Base-by-base conservation (phyloP, 2,888 invertebrate species). In the Sericinus montela region DNA sequence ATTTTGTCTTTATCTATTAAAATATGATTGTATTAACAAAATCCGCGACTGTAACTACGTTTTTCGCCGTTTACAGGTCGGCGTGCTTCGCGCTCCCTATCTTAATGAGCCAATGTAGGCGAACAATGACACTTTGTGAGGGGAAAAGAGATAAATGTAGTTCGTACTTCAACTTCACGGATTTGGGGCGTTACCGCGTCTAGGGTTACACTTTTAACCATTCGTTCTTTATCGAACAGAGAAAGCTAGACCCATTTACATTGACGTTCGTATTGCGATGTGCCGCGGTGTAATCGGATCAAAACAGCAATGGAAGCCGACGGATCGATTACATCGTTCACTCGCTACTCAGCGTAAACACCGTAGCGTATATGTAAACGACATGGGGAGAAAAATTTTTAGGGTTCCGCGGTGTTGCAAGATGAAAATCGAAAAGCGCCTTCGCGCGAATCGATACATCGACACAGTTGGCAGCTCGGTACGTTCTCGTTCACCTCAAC, bases 71-170 rank as follows among this genome's bases (percentile, higher is more conserved):
- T 8, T 23, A 6, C 23, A 23, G 23, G 65, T 66, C 67, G 60
- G 65, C 60, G 69, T 63, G 60, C 63, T 63, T 66, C 66, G 65
- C 67, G 60, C 69, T 69, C 64, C 62, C 62, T 69, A 61, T 60
- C 62, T 58, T 60, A 60, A 48, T 40, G 46, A 45, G 40, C 52
- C 59, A 58, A 43, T 25, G 28, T 25, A 16, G 34, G 15, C 38
- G 19, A 11, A 63, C 57, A 52, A 56, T 58, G 65, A 58, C 19
- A 59, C 64, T 64, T 63, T 59, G 57, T 66, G 57, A 48, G 78
- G 58, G 56, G 64, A 82, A 85, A 67, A 75, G 82, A 77, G 85
- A 85, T 74, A 65, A 70, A 63, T 48, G 57, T 69, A 78, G 61
- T 53, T 60, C 59, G 52, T 54, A 55, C 50, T 52, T 58, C 59